phyloP scores from a whole-genome alignment of 2,797 vertebrate species.

The Zenarchopterus dispar region DNA sequence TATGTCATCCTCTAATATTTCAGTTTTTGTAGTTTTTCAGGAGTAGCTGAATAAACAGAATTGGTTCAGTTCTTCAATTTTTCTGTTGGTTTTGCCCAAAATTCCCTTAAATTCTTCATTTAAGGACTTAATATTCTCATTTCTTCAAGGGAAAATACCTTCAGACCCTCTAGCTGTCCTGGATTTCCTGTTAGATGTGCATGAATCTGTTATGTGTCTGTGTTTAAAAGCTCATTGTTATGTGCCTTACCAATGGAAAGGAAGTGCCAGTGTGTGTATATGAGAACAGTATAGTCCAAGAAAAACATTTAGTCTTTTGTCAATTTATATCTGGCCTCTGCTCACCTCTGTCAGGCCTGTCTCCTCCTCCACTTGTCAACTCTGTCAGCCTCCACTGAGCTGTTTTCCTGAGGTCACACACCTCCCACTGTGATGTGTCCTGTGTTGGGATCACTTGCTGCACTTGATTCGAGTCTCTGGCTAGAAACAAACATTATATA shows the following conservation, averaged over 20 bases:
- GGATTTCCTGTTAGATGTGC: too few relatives aligned
- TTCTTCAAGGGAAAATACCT: not conserved
- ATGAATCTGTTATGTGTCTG: not conserved
- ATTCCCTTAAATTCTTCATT: not conserved
- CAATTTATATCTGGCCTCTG: slow-evolving; percentile 29
- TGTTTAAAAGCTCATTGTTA: slow-evolving; percentile 14
- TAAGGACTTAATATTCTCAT: not conserved
- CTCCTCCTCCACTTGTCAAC: slow-evolving; percentile 48
- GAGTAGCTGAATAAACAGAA: too few relatives aligned
- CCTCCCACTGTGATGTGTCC: slow-evolving; percentile 27
- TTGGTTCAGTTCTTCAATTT: too few relatives aligned
- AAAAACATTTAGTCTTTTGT: slow-evolving; percentile 36
- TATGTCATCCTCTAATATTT: too few relatives aligned
- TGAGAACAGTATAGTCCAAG: slow-evolving; percentile 16
- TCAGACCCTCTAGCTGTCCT: not conserved
- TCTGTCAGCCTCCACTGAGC: slow-evolving; percentile 27
- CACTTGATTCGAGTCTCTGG: not conserved
- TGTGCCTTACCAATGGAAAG: slow-evolving; percentile 14
- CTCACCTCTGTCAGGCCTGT: slow-evolving; percentile 34
- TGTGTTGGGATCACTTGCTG: slow-evolving; percentile 11
- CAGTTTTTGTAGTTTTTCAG: too few relatives aligned
- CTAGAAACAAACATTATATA: slow-evolving; percentile 13
- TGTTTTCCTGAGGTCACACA: slow-evolving; percentile 37
- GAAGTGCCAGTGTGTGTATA: slow-evolving; percentile 1
- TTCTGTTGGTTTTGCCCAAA: too few relatives aligned